Conservation (phyloP, 2,888 invertebrate species). For the Campoplex capitator region DNA sequence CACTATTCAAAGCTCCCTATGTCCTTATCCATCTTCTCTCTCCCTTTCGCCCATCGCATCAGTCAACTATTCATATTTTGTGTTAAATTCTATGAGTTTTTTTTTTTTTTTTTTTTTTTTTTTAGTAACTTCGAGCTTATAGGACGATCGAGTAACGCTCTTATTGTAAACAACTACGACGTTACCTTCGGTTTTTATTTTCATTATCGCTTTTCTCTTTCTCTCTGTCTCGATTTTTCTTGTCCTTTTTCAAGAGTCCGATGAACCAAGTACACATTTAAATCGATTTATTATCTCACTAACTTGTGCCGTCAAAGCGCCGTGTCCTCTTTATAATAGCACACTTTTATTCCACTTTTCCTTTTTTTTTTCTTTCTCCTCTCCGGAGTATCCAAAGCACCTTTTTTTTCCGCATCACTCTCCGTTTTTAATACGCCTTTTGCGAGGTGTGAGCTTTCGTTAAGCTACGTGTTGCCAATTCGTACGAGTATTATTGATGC, state of each 20-base stretch:
- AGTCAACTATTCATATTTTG: slow-evolving; percentile 50
- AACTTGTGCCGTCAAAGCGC: neutral
- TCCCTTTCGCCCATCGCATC: slow-evolving; percentile 56
- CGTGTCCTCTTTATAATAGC: neutral
- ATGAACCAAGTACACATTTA: slow-evolving; percentile 47
- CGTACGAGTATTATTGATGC: slow-evolving; percentile 1
- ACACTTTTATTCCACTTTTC: slow-evolving; percentile 4
- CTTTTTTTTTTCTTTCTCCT: slow-evolving; percentile 4
- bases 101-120: slow-evolving; percentile 18
- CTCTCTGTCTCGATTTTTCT: neutral
- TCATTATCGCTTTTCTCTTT: neutral
- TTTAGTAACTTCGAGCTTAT: slow-evolving; percentile 55
- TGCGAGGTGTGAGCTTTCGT: slow-evolving; percentile 63
- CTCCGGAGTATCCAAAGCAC: slow-evolving; percentile 10
- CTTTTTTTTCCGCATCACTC: neutral
- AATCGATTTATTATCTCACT: slow-evolving; percentile 43
- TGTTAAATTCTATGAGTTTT: slow-evolving; percentile 16
- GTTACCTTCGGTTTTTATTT: neutral
- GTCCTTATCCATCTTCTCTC: slow-evolving; percentile 68
- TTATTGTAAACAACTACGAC: slow-evolving; percentile 58
- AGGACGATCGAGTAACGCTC: slow-evolving; percentile 50
- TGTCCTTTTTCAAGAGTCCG: slow-evolving; percentile 14
- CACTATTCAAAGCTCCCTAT: slow-evolving; percentile 83
- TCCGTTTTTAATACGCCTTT: slow-evolving; percentile 21
- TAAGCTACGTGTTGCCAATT: slow-evolving; percentile 47